Conservation (phyloP, 2,113 vertebrate genomes). For the Heterocephalus glaber region DNA sequence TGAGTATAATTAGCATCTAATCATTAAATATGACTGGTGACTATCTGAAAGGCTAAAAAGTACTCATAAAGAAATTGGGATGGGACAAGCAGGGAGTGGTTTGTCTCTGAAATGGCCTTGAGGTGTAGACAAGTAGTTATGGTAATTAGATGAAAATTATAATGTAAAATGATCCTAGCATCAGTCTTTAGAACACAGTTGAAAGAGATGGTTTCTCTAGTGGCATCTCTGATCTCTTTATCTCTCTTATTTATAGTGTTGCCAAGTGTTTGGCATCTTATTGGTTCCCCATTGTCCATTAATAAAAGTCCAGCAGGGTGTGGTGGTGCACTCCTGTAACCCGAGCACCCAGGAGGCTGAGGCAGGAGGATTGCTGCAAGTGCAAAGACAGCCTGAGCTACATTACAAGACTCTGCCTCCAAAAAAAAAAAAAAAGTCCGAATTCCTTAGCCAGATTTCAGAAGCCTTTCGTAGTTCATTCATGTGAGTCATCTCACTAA, state of each 20-base stretch:
- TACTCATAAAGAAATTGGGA: neutral
- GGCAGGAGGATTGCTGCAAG: neutral
- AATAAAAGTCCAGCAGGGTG: neutral
- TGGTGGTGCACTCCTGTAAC: neutral
- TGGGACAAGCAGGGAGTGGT: neutral
- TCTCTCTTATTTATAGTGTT: constrained; percentile 7
- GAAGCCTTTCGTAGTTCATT: neutral
- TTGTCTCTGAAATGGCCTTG: neutral
- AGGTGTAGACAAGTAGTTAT: neutral
- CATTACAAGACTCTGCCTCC: neutral
- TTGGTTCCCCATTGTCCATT: neutral
- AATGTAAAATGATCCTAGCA: neutral
- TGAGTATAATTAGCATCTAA: neutral
- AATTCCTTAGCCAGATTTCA: neutral
- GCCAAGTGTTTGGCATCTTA: neutral
- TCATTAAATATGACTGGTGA: neutral
- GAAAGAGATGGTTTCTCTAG: neutral
- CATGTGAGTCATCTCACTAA: neutral
- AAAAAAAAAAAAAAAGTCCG: neutral
- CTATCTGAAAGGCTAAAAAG: neutral
- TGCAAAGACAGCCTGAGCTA: neutral
- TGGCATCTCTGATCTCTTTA: neutral
- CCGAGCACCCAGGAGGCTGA: neutral
- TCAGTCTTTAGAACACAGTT: neutral
- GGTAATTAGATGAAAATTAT: neutral